Percentiles rank a stretch among this genome's conserved stretches.
Evolutionary conservation across 2,888 invertebrate species (phyloP).

Genomic region (Andrena haemorrhoa): DNA sequence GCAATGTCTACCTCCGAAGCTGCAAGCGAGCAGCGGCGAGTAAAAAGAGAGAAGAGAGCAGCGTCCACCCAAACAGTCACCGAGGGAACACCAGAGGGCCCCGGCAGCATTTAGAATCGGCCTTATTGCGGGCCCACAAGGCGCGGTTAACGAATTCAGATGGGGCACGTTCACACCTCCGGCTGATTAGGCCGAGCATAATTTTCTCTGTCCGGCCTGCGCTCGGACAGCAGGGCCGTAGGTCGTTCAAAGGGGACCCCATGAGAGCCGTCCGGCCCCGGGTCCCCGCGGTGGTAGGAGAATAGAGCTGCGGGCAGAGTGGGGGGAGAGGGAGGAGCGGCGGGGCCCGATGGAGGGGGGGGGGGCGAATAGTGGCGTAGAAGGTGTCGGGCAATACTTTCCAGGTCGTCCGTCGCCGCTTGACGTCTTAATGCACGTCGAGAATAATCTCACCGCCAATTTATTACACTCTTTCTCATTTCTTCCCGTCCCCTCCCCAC

Average conservation of each 20-base stretch:
- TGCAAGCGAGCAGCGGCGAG: not conserved
- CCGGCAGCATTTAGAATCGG: slow-evolving; percentile 30
- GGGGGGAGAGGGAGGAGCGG: slow-evolving; percentile 61
- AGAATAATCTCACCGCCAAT: slow-evolving; percentile 85
- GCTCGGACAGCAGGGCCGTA: slow-evolving; percentile 57
- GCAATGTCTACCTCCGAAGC: not conserved
- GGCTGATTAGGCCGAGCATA: slow-evolving; percentile 80
- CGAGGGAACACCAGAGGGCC: slow-evolving; percentile 12
- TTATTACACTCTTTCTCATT: slow-evolving; percentile 85
- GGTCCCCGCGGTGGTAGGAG: slow-evolving; percentile 29
- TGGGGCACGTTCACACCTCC: slow-evolving; percentile 81
- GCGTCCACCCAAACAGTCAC: not conserved
- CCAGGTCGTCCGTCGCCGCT: slow-evolving; percentile 84
- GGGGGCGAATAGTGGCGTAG: slow-evolving; percentile 69
- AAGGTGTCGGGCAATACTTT: slow-evolving; percentile 85
- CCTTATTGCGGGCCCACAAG: slow-evolving; percentile 29
- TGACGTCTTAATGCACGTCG: slow-evolving; percentile 85
- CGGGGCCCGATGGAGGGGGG: slow-evolving; percentile 58
- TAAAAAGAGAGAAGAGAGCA: not conserved
- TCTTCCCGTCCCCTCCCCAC: slow-evolving; percentile 75
- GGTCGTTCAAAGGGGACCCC: slow-evolving; percentile 37
- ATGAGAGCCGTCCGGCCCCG: slow-evolving; percentile 17
- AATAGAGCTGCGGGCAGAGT: slow-evolving; percentile 10
- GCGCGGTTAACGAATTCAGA: slow-evolving; percentile 78
- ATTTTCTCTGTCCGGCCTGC: slow-evolving; percentile 68